A percentile compares a stretch with the other conserved stretches of the same genome.
phyloP scores from a whole-genome alignment of 1,140 invertebrate genomes.

The Yoshiicerus persimilis region DNA sequence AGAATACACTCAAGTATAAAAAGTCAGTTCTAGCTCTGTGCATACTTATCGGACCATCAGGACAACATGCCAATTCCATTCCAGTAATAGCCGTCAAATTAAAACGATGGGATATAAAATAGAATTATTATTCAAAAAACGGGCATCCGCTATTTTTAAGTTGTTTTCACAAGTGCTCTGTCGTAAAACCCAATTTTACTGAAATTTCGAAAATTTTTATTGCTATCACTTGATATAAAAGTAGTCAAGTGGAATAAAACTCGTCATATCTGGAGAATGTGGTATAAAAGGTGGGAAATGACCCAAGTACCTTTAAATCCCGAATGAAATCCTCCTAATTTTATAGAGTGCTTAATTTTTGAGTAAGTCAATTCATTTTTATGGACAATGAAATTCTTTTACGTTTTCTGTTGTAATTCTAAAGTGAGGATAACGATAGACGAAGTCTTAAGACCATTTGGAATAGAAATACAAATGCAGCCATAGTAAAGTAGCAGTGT shows the following conservation, averaged over 20 bases:
- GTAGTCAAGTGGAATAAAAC: too few relatives aligned
- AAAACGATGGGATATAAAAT: not conserved
- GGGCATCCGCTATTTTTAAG: not conserved
- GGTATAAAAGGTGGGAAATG: not conserved
- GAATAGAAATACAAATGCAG: too few relatives aligned
- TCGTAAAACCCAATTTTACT: too few relatives aligned
- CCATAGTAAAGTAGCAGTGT: too few relatives aligned
- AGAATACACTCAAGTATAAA: too few relatives aligned
- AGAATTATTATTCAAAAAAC: not conserved
- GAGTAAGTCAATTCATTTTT: not conserved
- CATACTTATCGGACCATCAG: too few relatives aligned
- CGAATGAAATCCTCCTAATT: not conserved
- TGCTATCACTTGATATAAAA: too few relatives aligned
- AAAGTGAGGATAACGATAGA: too few relatives aligned
- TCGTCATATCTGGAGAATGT: too few relatives aligned
- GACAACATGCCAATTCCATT: not conserved
- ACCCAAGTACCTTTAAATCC: too few relatives aligned
- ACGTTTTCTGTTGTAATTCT: not conserved
- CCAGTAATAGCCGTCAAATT: not conserved
- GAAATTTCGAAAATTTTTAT: not conserved
- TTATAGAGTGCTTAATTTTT: not conserved
- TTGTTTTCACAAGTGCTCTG: not conserved
- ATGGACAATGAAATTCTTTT: not conserved
- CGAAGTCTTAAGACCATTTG: too few relatives aligned
- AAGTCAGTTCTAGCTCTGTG: too few relatives aligned